These are phyloP conservation scores for Ochropleura leucogaster DNA, from an alignment of 2,888 invertebrate genomes.

Conservation along the genomic window DNA sequence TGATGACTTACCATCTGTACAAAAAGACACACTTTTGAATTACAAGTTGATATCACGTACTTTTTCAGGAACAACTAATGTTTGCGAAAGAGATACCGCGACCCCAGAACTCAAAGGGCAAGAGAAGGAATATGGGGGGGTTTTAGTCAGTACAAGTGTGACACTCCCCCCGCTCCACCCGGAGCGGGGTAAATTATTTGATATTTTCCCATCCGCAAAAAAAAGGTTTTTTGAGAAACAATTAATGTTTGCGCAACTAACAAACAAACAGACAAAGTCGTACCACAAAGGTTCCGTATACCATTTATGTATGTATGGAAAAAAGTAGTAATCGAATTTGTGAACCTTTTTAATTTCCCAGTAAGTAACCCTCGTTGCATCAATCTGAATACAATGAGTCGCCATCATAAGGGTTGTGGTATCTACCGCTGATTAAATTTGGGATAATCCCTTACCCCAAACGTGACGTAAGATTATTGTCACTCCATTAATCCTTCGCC, in stretches of 20 bases:
- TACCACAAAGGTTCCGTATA: not conserved
- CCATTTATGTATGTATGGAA: too few species aligned
- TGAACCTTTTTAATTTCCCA: constrained; percentile 32
- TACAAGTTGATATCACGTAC: not conserved
- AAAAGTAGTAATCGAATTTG: constrained; percentile 30
- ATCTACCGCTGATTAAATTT: constrained; percentile 86
- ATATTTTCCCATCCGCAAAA: too few species aligned
- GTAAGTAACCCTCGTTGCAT: constrained; percentile 51
- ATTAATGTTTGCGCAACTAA: not conserved
- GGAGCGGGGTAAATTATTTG: too few species aligned
- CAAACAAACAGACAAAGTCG: not conserved
- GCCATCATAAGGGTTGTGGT: constrained; percentile 76
- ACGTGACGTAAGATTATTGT: constrained; percentile 87
- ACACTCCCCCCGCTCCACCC: too few species aligned
- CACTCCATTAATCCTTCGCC: constrained; percentile 87
- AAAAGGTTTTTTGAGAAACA: not conserved
- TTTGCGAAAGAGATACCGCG: not conserved
- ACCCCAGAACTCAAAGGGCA: too few species aligned
- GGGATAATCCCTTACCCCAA: constrained; percentile 83
- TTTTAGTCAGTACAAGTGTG: too few species aligned
- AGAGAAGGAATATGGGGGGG: too few species aligned
- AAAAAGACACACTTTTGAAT: not conserved
- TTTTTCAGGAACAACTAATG: not conserved
- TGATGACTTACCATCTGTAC: too few species aligned
- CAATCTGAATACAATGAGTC: constrained; percentile 61